These are phyloP conservation scores for Sinopyrophorus schimmeli DNA, from an alignment of 2,888 invertebrate species.

Conservation along the genomic window DNA sequence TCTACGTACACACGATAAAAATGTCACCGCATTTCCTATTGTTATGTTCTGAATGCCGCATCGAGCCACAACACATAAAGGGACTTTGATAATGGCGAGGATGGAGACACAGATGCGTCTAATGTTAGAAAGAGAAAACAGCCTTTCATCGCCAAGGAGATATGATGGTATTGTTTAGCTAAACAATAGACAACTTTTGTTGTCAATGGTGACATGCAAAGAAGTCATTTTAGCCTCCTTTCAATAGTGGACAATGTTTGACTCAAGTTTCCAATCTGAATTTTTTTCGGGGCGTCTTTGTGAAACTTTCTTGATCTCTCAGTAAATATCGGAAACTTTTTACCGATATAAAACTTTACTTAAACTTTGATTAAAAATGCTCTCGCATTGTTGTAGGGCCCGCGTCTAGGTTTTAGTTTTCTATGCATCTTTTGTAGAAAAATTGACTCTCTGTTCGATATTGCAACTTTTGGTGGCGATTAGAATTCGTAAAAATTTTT, in stretches of 20 bases:
- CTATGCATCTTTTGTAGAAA: too few relatives aligned
- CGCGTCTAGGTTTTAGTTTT: too few relatives aligned
- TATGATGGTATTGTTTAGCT: slow-evolving; percentile 54
- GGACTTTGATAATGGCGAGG: slow-evolving; percentile 48
- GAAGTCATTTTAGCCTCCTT: slow-evolving; percentile 52
- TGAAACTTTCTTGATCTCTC: slow-evolving; percentile 35
- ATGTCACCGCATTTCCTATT: slow-evolving; percentile 52
- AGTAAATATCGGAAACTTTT: slow-evolving; percentile 28
- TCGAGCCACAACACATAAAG: slow-evolving; percentile 50
- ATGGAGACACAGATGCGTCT: slow-evolving; percentile 36
- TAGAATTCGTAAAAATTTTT: too few relatives aligned
- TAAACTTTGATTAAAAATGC: slow-evolving; percentile 27
- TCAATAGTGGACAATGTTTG: slow-evolving; percentile 49
- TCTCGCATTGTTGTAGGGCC: slow-evolving; percentile 15
- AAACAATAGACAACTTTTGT: slow-evolving; percentile 54
- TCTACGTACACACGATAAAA: slow-evolving; percentile 52
- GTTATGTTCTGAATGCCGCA: slow-evolving; percentile 51
- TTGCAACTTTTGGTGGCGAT: too few relatives aligned
- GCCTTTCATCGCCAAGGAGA: slow-evolving; percentile 52
- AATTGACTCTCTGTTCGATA: too few relatives aligned
- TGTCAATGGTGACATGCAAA: slow-evolving; percentile 54
- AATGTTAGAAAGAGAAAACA: slow-evolving; percentile 35
- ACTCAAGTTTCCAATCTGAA: slow-evolving; percentile 50
- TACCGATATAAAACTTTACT: slow-evolving; percentile 14
- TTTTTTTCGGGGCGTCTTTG: slow-evolving; percentile 40